These are phyloP conservation scores for Pithys albifrons DNA, from an alignment of 2,113 vertebrate species.

Conservation along the genomic window DNA sequence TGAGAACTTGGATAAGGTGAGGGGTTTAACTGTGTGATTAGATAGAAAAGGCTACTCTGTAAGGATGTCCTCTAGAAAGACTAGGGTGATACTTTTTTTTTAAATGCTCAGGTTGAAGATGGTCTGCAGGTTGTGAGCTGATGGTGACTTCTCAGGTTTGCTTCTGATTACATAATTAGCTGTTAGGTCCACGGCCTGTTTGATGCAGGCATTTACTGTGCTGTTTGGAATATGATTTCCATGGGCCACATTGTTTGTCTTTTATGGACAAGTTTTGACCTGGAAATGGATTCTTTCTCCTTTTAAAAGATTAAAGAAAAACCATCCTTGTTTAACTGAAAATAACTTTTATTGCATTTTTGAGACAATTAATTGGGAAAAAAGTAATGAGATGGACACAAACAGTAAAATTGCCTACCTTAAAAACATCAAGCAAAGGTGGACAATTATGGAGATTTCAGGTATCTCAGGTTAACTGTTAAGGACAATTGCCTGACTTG, in stretches of 20 bases:
- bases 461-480: not conserved
- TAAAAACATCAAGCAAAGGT: not conserved
- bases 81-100: not conserved
- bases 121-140: not conserved
- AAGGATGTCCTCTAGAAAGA: not conserved
- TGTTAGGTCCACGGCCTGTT: not conserved
- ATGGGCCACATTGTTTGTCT: not conserved
- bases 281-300: not conserved
- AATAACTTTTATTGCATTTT: not conserved
- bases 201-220: not conserved
- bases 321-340: not conserved
- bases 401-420: not conserved
- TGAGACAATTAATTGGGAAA: not conserved
- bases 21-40: not conserved
- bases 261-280: not conserved
- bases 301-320: not conserved
- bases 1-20: not conserved
- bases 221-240: not conserved
- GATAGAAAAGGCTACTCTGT: not conserved
- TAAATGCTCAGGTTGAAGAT: not conserved
- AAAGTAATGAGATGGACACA: not conserved
- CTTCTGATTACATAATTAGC: not conserved
- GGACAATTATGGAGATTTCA: not conserved
- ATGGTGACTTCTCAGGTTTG: not conserved
- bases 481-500: not conserved